These are phyloP conservation scores for Aleiodes alternator DNA, from an alignment of 2,888 invertebrate genomes.

Conservation along the genomic window DNA sequence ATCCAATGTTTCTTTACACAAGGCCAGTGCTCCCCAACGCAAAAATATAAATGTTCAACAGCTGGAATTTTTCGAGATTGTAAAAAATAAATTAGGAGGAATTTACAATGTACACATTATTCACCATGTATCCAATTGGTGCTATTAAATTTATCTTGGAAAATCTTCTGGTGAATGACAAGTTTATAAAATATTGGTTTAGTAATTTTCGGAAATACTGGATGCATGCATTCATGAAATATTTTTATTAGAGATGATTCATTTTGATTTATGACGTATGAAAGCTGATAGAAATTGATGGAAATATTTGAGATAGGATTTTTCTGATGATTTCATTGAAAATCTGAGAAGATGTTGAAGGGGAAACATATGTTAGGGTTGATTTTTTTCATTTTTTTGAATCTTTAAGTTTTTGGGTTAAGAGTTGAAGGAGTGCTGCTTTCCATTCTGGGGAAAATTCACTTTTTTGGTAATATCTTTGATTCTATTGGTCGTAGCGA, in stretches of 20 bases:
- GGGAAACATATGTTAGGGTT: too few species aligned
- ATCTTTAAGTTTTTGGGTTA: too few species aligned
- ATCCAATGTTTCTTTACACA: slow-evolving; percentile 17
- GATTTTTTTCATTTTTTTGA: too few species aligned
- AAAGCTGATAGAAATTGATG: background rate
- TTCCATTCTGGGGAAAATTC: too few species aligned
- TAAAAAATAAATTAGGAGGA: background rate
- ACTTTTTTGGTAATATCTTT: too few species aligned
- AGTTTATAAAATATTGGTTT: slow-evolving; percentile 2
- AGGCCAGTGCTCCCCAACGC: slow-evolving; percentile 21
- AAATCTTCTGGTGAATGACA: background rate
- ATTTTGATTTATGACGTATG: background rate
- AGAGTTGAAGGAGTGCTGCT: too few species aligned
- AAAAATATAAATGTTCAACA: slow-evolving; percentile 27
- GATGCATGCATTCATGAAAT: background rate
- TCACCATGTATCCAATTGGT: slow-evolving; percentile 9
- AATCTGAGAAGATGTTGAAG: too few species aligned
- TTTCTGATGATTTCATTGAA: too few species aligned
- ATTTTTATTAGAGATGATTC: background rate
- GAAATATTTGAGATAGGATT: too few species aligned
- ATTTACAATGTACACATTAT: slow-evolving; percentile 6
- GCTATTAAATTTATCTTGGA: background rate
- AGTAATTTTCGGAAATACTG: background rate
- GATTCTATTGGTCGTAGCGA: too few species aligned
- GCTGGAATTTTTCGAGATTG: slow-evolving; percentile 7